Conservation (phyloP, 2,797 vertebrate species). For the Babyrousa celebensis region DNA sequence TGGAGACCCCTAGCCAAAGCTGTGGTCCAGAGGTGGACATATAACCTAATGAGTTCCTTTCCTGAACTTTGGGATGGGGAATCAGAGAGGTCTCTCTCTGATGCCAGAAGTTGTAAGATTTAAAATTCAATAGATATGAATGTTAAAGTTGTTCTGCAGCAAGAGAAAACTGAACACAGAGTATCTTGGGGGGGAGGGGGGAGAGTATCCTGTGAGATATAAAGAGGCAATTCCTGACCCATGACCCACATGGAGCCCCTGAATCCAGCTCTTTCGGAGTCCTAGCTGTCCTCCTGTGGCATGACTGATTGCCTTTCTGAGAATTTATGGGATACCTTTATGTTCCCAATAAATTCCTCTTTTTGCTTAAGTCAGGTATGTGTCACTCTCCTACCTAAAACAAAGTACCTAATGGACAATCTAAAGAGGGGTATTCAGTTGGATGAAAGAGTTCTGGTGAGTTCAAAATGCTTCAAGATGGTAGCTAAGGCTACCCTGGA, state of each 20-base stretch:
- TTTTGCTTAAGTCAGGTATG: constrained; percentile 32
- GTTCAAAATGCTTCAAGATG: background rate
- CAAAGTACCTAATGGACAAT: background rate
- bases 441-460: background rate
- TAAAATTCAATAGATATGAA: constrained; percentile 46
- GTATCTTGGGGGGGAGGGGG: background rate
- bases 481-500: background rate
- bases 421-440: background rate
- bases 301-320: background rate
- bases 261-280: constrained; percentile 4
- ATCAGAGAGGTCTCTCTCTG: background rate
- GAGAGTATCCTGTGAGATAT: background rate
- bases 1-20: background rate
- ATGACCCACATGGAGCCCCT: background rate
- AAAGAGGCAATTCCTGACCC: background rate
- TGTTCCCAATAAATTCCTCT: constrained; percentile 9
- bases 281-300: background rate
- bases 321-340: background rate
- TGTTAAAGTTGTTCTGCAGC: constrained; percentile 13
- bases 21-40: background rate
- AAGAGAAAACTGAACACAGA: constrained; percentile 42
- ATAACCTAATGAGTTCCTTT: constrained; percentile 11
- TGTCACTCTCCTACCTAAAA: constrained; percentile 59
- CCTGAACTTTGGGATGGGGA: background rate
- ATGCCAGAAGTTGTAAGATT: constrained; percentile 11